Base-by-base conservation (phyloP, 2,113 vertebrate species). In the Nothoprocta perdicaria region DNA sequence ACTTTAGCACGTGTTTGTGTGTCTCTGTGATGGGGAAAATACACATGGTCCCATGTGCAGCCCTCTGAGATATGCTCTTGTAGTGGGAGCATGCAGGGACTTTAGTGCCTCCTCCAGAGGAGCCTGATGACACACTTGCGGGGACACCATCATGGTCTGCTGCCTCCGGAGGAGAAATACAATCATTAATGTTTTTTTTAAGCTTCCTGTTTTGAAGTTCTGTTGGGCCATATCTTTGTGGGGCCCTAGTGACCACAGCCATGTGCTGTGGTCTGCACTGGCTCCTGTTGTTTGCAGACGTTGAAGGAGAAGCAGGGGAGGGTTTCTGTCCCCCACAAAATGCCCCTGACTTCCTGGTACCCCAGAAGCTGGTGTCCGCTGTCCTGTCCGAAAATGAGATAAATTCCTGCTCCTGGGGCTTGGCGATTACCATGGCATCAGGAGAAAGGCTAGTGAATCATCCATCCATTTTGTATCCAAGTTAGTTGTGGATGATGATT, bases 141-240 rank as follows among this genome's bases (percentile, higher is more conserved):
- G 38, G 31, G 6, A 5, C 76, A 67, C 10, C 27, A 10, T 31
- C 43, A 0, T 27, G 2, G 12, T 17, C 38, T 15, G 2, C 66
- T 63, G n/a, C 61, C 65, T 14, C 1, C 0, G 12, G 52, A 81
- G 38, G 33, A 33, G 60, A 63, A 68, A 55, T 5, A 31, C 10
- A 58, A 50, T 35, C 10, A 9, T 21, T 77, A 21, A 22, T 16
- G 13, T 38, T 48, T 22, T 52, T 74, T 31, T 21, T 58, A 58
- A 85, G 45, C 22, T n/a, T 23, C 73, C 33, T 16, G 1, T 9
- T 88, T 90, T 48, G 9, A 38, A 63, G 4, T 4, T 65, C 61
- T 6, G 2, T 14, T 14, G 21, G 24, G 46, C 21, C 1, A 0
- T 69, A 69, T 21, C 1, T 0, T 38, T 61, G 45, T 26, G 31